Evolutionary conservation across 2,888 invertebrate genomes (phyloP).

Genomic region (Drosophila trichaetosa): DNA sequence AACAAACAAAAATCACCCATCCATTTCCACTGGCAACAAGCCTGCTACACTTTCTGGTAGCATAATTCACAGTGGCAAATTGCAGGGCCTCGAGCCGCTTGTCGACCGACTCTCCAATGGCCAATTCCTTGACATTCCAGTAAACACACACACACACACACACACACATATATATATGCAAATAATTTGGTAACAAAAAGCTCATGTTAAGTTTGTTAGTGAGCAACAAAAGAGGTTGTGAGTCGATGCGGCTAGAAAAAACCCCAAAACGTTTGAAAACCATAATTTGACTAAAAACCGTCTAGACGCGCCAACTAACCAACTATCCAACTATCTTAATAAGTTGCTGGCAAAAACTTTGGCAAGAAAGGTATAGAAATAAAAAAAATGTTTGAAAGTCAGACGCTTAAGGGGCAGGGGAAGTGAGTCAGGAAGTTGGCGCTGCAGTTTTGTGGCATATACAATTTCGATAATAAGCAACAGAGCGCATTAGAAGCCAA

Average conservation of each 20-base stretch:
- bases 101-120: constrained; percentile 43
- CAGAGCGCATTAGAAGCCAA: constrained; percentile 45
- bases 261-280: constrained; percentile 61
- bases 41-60: constrained; percentile 27
- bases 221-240: constrained; percentile 21
- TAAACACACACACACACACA: constrained; percentile 23
- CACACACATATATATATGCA: background rate
- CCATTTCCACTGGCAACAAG: background rate
- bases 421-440: constrained; percentile 59
- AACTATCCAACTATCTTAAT: constrained; percentile 73
- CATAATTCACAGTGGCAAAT: constrained; percentile 45
- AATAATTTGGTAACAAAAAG: constrained; percentile 53
- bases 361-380: constrained; percentile 1
- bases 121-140: constrained; percentile 55
- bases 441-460: constrained; percentile 70
- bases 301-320: constrained; percentile 74
- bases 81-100: constrained; percentile 38
- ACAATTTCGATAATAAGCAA: constrained; percentile 80
- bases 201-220: constrained; percentile 50
- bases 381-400: constrained; percentile 2
- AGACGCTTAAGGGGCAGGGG: background rate
- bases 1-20: constrained; percentile 23
- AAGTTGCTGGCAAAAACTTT: constrained; percentile 75
- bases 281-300: constrained; percentile 79
- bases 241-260: background rate